phyloP scores from a whole-genome alignment of 2,113 vertebrate species.

The Gobiocypris rarus region DNA sequence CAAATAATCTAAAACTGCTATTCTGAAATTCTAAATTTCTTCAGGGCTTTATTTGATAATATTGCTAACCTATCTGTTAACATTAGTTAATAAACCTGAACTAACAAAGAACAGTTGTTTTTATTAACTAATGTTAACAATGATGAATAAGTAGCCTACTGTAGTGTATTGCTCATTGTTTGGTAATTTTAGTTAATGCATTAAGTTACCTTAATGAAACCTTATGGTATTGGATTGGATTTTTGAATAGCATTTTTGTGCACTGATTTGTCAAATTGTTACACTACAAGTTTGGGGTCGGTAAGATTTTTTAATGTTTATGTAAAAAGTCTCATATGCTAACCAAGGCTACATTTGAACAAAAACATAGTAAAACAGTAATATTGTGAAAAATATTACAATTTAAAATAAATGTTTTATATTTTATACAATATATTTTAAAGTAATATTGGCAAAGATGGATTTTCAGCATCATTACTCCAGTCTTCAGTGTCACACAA shows the following conservation, averaged over 20 bases:
- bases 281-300: neutral
- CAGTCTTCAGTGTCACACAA: neutral
- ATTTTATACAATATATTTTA: neutral
- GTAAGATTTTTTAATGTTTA: neutral
- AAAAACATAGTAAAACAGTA: neutral
- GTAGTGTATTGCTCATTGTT: no score
- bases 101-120: no score
- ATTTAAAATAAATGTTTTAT: neutral
- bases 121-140: no score
- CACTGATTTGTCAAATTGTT: no score
- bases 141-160: no score
- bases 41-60: neutral
- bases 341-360: neutral
- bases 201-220: no score
- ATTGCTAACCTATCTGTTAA: neutral
- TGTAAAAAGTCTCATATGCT: neutral
- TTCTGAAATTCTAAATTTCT: neutral
- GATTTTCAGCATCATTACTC: neutral
- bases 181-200: no score
- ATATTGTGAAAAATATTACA: neutral
- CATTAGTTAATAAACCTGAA: no score
- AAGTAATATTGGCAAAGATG: neutral
- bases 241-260: no score
- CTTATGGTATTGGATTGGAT: no score
- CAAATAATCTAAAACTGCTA: no score